These are phyloP conservation scores for Melipona quadrifasciata DNA, from an alignment of 1,140 invertebrate genomes.

Conservation along the genomic window DNA sequence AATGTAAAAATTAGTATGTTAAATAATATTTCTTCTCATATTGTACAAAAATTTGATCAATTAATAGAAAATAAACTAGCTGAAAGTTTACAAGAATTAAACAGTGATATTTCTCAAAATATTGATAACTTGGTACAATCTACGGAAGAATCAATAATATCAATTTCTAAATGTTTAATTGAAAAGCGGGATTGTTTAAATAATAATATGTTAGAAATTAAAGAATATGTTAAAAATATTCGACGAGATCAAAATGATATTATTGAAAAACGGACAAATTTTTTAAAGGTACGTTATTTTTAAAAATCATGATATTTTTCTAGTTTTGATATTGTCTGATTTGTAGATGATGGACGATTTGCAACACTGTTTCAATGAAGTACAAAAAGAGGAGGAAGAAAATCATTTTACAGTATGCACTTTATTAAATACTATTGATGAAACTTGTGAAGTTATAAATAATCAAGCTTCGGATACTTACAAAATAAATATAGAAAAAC, in stretches of 20 bases:
- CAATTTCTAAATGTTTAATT: conserved; percentile 52
- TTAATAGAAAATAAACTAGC: conserved; percentile 71
- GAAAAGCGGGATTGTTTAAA: conserved; percentile 65
- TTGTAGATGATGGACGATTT: conserved; percentile 70
- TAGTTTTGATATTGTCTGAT: conserved; percentile 10
- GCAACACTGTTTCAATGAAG: conserved; percentile 62
- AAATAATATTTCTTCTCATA: conserved; percentile 57
- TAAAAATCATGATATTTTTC: not conserved
- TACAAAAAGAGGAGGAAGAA: conserved; percentile 56
- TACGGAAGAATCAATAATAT: conserved; percentile 62
- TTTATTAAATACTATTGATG: conserved; percentile 58
- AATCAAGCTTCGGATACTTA: conserved; percentile 48
- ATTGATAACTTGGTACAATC: conserved; percentile 66
- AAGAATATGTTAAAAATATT: conserved; percentile 59
- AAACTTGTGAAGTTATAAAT: conserved; percentile 59
- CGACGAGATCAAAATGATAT: conserved; percentile 61
- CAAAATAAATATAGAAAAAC: conserved; percentile 48
- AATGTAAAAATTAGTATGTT: conserved; percentile 63
- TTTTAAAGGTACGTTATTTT: conserved; percentile 58
- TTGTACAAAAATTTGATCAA: conserved; percentile 69
- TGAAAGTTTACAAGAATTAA: conserved; percentile 68
- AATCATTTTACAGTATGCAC: conserved; percentile 53
- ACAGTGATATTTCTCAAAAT: conserved; percentile 59
- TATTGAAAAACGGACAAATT: conserved; percentile 51
- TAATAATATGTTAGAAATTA: conserved; percentile 63